Percentiles rank a stretch among this genome's conserved stretches.
These are phyloP conservation scores for Piezodorus guildinii DNA, from an alignment of 1,140 invertebrate species.

Conservation along the genomic window DNA sequence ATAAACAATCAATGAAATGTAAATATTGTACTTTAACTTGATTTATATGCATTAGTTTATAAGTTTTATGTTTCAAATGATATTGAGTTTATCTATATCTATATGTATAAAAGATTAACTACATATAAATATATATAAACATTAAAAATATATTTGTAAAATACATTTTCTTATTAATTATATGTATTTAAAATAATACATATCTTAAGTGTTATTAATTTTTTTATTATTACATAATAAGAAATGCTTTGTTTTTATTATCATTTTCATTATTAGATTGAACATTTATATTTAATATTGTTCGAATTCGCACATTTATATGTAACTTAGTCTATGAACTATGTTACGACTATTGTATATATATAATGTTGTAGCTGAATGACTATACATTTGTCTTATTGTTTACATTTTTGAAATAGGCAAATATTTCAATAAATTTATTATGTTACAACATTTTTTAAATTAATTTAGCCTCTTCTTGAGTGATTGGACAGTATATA, in stretches of 20 bases:
- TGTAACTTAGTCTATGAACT: constrained; percentile 23
- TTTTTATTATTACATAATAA: constrained; percentile 5
- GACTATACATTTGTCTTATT: constrained; percentile 25
- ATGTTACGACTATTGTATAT: constrained; percentile 24
- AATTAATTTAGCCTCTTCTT: background rate
- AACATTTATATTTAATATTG: constrained; percentile 15
- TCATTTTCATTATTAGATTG: constrained; percentile 5
- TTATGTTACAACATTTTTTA: constrained; percentile 22
- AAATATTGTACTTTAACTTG: constrained; percentile 23
- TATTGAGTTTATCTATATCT: constrained; percentile 12
- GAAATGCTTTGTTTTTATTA: constrained; percentile 16
- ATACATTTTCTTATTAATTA: constrained; percentile 3
- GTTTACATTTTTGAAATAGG: constrained; percentile 25
- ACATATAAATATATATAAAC: constrained; percentile 12
- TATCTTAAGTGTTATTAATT: constrained; percentile 9
- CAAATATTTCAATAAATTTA: constrained; percentile 26
- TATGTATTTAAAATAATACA: constrained; percentile 8
- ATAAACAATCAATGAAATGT: constrained; percentile 19
- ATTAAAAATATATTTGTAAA: constrained; percentile 8
- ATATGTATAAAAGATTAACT: background rate
- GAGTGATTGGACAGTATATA: too few species aligned
- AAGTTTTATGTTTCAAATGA: constrained; percentile 12
- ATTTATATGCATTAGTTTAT: constrained; percentile 15
- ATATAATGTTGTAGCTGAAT: constrained; percentile 23
- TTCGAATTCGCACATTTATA: constrained; percentile 17